Evolutionary conservation across 2,888 invertebrate species (phyloP), one percentile per base, ranked within the genome.

Genomic region (Macroteleia sp.): DNA sequence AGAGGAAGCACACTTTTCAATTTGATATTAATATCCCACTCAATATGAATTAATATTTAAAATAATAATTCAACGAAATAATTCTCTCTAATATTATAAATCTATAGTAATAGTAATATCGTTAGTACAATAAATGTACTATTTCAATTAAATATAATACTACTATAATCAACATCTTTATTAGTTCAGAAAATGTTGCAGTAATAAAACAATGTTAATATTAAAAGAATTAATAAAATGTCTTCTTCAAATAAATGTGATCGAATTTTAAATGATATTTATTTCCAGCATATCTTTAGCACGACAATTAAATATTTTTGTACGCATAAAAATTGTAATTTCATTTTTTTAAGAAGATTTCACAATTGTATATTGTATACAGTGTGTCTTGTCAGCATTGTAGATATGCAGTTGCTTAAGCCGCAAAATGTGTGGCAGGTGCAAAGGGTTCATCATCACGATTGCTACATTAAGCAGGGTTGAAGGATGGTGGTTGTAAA

Each of bases 401-500:
- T 54, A 54, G 42, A 32, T 25, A 52, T 22, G 22, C 28, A 32
- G 19, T 36, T 36, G 54, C 46, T 19, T 22, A 22, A 44, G n/a
- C n/a, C n/a, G n/a, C 20, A 59, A 50, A 70, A 50, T 42, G 59
- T 52, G 59, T 52, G 34, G 59, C 69, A 59, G 52, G 59, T 70
- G 69, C 59, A 59, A 59, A 59, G 34, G 44, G 59, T 70, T 70
- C 69, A 70, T 70, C 59, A 70, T 70, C 52, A 10, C 52, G 69
- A 70, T 70, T 70, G 69, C 69, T 42, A 52, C 34, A 52, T 59
- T 59, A 70, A 57, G 57, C 50, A 36, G 36, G 9, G 19, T 48
- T 50, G 10, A 30, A 57, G 34, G 22, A 48, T 57, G 19, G 52
- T 2, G 12, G 34, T n/a, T 3, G 39, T 36, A 48, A 30, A 36